Evolutionary conservation across 2,797 vertebrate species (phyloP).

Genomic region (Cyprinella venusta): DNA sequence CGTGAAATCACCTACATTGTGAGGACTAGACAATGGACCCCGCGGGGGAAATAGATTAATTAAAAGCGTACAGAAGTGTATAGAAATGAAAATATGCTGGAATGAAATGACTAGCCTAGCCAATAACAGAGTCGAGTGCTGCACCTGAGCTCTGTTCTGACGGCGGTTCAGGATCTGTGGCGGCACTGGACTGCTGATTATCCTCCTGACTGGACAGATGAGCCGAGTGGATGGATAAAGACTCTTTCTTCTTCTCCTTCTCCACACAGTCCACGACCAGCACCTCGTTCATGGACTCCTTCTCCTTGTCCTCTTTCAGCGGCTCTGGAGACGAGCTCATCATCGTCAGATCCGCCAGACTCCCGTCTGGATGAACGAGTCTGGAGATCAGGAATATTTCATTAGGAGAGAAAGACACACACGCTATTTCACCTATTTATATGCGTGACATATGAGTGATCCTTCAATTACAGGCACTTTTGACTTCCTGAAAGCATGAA

Average conservation of each 20-base stretch:
- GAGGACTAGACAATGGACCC: too few species aligned
- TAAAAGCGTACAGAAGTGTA: background rate
- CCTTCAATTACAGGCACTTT: background rate
- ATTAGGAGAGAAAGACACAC: background rate
- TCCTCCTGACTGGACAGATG: conserved; percentile 76
- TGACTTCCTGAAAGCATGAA: background rate
- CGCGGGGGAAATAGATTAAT: too few species aligned
- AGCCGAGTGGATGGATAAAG: conserved; percentile 41
- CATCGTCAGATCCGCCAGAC: conserved; percentile 93
- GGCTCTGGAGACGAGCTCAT: conserved; percentile 81
- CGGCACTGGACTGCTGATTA: conserved; percentile 75
- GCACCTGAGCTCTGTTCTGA: conserved; percentile 88
- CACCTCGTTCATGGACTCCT: conserved; percentile 63
- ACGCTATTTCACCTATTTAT: background rate
- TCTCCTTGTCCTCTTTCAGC: conserved; percentile 62
- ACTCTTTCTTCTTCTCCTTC: conserved; percentile 69
- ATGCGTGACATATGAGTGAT: background rate
- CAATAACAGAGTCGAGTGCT: background rate
- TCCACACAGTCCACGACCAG: conserved; percentile 67
- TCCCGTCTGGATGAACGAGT: conserved; percentile 91
- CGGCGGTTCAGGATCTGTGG: conserved; percentile 71
- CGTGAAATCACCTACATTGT: too few species aligned
- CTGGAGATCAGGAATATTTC: conserved; percentile 69
- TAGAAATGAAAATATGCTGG: background rate
- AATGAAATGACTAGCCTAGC: background rate